Evolutionary conservation across 2,888 invertebrate species (phyloP).

Genomic region (Ophion ellenae): DNA sequence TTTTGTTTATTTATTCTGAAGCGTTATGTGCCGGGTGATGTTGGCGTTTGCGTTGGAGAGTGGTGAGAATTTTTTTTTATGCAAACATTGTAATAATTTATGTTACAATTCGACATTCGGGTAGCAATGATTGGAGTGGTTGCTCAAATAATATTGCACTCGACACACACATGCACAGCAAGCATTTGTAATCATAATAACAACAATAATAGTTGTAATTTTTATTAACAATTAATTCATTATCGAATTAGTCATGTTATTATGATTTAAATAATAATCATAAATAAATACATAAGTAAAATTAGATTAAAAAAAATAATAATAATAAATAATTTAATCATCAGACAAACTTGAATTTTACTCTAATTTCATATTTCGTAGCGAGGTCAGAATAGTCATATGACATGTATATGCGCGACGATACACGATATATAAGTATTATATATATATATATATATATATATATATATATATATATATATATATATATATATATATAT

Average conservation of each 20-base stretch:
- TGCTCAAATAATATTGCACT: background rate
- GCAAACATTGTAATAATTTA: background rate
- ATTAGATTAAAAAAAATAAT: background rate
- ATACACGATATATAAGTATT: background rate
- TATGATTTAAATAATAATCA: too few species aligned
- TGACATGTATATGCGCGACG: background rate
- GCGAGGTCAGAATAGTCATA: conserved; percentile 30
- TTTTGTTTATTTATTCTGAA: background rate
- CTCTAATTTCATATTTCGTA: conserved; percentile 16
- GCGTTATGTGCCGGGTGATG: background rate
- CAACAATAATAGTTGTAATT: background rate
- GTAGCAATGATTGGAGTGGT: background rate
- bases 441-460: too few species aligned
- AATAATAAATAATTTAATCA: background rate
- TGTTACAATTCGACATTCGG: background rate
- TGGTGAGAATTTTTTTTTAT: background rate
- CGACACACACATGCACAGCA: background rate
- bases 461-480: too few species aligned
- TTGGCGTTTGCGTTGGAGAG: background rate
- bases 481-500: background rate
- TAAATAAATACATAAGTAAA: too few species aligned
- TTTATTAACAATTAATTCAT: too few species aligned
- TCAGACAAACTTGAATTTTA: conserved; percentile 8
- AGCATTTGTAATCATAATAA: background rate
- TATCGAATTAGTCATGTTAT: too few species aligned